A percentile compares a stretch with the other conserved stretches of the same genome.
Conservation (phyloP, 2,113 vertebrate species). For the Balaenoptera acutorostrata region DNA sequence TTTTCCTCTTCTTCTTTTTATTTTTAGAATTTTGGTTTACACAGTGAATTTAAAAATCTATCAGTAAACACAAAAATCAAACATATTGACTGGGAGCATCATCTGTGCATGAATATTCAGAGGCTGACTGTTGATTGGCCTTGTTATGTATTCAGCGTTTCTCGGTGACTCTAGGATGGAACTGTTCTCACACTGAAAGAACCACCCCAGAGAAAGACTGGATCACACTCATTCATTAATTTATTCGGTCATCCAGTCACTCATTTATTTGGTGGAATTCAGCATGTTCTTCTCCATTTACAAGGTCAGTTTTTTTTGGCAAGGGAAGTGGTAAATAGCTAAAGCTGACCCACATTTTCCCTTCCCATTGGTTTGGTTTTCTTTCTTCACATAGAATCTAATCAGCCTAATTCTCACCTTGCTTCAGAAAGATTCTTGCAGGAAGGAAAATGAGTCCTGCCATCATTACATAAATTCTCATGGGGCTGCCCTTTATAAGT, state of each 20-base stretch:
- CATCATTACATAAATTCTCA: conserved; percentile 63
- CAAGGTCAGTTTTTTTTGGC: conserved; percentile 38
- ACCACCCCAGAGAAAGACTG: conserved; percentile 15
- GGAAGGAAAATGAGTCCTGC: conserved; percentile 65
- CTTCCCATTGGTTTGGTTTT: conserved; percentile 20
- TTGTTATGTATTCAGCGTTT: conserved; percentile 58
- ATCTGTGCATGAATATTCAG: conserved; percentile 74
- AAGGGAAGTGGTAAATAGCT: conserved; percentile 5
- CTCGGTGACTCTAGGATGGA: conserved; percentile 38
- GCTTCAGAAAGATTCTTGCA: conserved; percentile 56
- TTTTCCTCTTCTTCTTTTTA: background rate
- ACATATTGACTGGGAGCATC: conserved; percentile 45
- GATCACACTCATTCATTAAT: conserved; percentile 50
- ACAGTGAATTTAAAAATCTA: conserved; percentile 57
- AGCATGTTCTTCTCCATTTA: conserved; percentile 49
- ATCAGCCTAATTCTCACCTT: conserved; percentile 58
- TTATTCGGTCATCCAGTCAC: background rate
- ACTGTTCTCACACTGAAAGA: conserved; percentile 60
- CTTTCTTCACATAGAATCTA: conserved; percentile 42
- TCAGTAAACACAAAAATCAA: conserved; percentile 64
- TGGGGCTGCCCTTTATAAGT: conserved; percentile 64
- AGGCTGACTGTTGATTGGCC: conserved; percentile 57
- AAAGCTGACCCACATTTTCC: conserved; percentile 59
- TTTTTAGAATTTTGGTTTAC: conserved; percentile 34
- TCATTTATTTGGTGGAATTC: conserved; percentile 48